Evolutionary conservation across 2,113 vertebrate genomes (phyloP), one percentile per base, ranked within the genome.

Genomic region (Chaetodon trifascialis): DNA sequence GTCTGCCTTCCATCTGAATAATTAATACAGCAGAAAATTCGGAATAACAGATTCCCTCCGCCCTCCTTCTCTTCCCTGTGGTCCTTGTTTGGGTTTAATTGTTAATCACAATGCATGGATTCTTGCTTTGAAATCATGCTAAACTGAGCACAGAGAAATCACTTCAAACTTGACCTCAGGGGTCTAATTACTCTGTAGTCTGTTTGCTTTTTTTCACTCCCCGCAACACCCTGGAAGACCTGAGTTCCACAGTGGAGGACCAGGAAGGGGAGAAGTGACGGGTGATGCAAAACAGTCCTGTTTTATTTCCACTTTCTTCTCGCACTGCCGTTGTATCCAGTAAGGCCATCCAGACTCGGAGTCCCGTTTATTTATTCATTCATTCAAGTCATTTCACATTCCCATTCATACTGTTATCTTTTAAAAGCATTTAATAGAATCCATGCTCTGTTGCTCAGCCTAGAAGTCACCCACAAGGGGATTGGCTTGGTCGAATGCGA

Each of bases 151-250:
- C 72, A 73, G 76, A 86, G 56, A 81, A 72, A 84, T 87, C 30
- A 40, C 78, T 91, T 90, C 76, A 84, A 86, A 86, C 67, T 87
- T 82, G 62, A 91, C 79, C 83, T 73, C 34, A 78, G 62, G 83
- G 76, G 72, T 85, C 55, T 88, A 88, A 90, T 91, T 89, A 76
- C 83, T 56, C 56, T 86, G 75, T 44, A 66, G 64, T 49, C 23
- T 4, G 40, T 75, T 82, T 65, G 25, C 40, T 63, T 79, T 80
- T 68, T 60, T 73, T 77, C 23, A 63, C 71, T 66, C 62, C 8
- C n/a, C 51, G 10, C 79, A 86, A 73, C 70, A 60, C 71, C 72
- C 34, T 56, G 58, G 72, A 90, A 83, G 70, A 78, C 51, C 51
- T 51, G 63, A 76, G 81, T 49, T 88, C 66, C 63, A 77, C 46